These are phyloP conservation scores for Blastobasis lacticolella DNA, from an alignment of 2,888 invertebrate genomes.

Conservation along the genomic window DNA sequence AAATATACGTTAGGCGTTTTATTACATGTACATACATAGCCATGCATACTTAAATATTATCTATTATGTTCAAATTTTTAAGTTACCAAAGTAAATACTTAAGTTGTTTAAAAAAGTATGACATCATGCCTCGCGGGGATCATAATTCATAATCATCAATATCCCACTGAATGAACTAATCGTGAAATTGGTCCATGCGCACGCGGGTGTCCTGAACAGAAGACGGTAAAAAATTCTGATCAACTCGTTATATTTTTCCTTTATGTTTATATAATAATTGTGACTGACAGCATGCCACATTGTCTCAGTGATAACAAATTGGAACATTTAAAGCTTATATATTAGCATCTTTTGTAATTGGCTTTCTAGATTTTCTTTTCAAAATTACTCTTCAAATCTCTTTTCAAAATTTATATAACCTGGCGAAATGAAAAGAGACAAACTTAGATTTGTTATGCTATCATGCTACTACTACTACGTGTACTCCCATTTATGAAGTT, in stretches of 20 bases:
- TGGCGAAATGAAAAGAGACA: conserved; percentile 27
- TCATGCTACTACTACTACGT: too few relatives aligned
- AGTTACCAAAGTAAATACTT: background rate
- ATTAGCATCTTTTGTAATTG: conserved; percentile 59
- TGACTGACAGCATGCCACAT: conserved; percentile 69
- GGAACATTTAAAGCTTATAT: conserved; percentile 44
- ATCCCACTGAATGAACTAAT: conserved; percentile 26
- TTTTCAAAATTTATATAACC: conserved; percentile 20
- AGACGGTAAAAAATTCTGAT: conserved; percentile 67
- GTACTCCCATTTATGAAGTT: too few relatives aligned
- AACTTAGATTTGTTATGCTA: background rate
- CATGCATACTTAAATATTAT: too few relatives aligned
- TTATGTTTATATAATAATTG: conserved; percentile 53
- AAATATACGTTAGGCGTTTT: too few relatives aligned
- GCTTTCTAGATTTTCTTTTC: conserved; percentile 52
- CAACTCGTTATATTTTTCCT: conserved; percentile 36
- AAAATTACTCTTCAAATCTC: conserved; percentile 41
- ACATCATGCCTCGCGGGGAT: conserved; percentile 14
- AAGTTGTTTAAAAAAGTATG: conserved; percentile 23
- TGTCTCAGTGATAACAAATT: conserved; percentile 45
- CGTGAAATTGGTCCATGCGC: conserved; percentile 61
- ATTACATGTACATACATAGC: too few relatives aligned
- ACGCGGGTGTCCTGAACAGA: conserved; percentile 67
- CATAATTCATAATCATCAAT: conserved; percentile 16
- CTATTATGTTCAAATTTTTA: background rate